These are phyloP conservation scores for Plutomurus gul DNA, from an alignment of 1,140 invertebrate species.

Conservation along the genomic window DNA sequence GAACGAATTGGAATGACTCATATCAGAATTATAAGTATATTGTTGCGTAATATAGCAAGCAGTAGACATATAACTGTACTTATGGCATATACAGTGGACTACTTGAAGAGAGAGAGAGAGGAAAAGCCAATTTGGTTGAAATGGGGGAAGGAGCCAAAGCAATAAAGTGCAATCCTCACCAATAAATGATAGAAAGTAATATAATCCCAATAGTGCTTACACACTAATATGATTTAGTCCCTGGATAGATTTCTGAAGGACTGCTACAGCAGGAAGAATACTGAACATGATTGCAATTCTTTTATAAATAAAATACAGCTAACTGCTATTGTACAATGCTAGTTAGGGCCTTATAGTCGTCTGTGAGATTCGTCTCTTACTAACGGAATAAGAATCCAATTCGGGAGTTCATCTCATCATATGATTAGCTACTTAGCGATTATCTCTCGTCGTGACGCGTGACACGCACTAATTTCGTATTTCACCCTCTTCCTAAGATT, in stretches of 20 bases:
- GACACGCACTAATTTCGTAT: not conserved
- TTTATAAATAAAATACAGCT: not conserved
- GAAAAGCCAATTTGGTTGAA: constrained; percentile 18
- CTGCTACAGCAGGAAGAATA: not conserved
- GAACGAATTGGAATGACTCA: constrained; percentile 16
- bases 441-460: not conserved
- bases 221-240: constrained; percentile 27
- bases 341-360: not conserved
- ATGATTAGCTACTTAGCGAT: constrained; percentile 2
- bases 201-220: constrained; percentile 25
- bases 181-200: constrained; percentile 29
- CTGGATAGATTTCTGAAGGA: constrained; percentile 20
- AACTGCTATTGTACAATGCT: not conserved
- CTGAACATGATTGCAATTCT: not conserved
- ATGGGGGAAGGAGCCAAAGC: not conserved
- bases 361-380: too few species aligned
- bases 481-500: not conserved
- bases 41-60: not conserved
- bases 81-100: not conserved
- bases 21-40: not conserved
- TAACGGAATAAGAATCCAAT: not conserved
- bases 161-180: constrained; percentile 35
- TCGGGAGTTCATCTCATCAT: not conserved
- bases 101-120: not conserved
- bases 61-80: not conserved